Evolutionary conservation across 2,797 vertebrate species (phyloP), one percentile per base, ranked within the genome.

Genomic region (Xerus rutilus): DNA sequence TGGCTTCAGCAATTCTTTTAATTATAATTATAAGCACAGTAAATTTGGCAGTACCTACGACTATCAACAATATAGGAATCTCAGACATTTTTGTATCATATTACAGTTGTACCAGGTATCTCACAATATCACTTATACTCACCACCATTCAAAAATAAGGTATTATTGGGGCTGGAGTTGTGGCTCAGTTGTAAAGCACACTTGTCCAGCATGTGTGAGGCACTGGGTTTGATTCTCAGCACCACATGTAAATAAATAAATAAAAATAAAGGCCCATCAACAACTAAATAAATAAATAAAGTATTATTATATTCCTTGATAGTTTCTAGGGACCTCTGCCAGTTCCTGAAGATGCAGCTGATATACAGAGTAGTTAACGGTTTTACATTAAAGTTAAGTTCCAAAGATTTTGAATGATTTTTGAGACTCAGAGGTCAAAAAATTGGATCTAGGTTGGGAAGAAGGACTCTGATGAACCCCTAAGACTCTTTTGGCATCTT

Each of bases 381-480:
- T 88, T 91, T 88, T 79, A n/a, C 62, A 76, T 88, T 79, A 30
- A 67, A 76, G 65, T 88, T 93, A 94, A 93, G 14, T 74, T 86
- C n/a, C 62, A 86, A 23, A 59, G 62, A 83, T 95, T 94, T 91
- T 83, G 95, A 88, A 82, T 70, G 35, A 65, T 49, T 93, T 23
- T 91, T 74, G 13, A 86, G 74, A 35, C 11, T 52, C 72, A 21
- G 30, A 43, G 18, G 12, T 35, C 0, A 39, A 82, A 83, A 57
- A 79, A 47, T 20, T 93, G 10, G 30, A 65, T 7, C 35, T 23
- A 43, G 14, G 43, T 43, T 86, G 54, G 45, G 30, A 45, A 89
- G 3, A 78, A 9, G 30, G 59, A 43, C 43, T 74, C 79, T 45
- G 52, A 45, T 45, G 86, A 84, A 86, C 62, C 28, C 64, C 32